Conservation (phyloP, 2,888 invertebrate genomes). For the Sabellastarte sp. region DNA sequence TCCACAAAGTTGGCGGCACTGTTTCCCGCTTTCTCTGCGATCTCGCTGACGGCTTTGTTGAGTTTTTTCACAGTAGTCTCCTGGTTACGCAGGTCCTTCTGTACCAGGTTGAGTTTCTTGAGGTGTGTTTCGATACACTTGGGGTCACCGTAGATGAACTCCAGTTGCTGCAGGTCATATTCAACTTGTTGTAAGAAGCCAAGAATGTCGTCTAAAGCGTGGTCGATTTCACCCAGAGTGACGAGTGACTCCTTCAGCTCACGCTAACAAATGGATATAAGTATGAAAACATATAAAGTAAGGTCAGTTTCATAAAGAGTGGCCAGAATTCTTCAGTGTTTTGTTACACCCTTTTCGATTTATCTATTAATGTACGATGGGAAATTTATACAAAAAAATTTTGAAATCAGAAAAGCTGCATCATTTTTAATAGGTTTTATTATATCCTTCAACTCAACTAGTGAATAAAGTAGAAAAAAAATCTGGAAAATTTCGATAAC, state of each 20-base stretch:
- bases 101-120: constrained; percentile 54
- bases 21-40: constrained; percentile 32
- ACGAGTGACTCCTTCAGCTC: constrained; percentile 51
- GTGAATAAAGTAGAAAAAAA: too few relatives aligned
- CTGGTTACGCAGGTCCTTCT: constrained; percentile 49
- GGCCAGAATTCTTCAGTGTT: too few relatives aligned
- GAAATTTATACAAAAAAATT: too few relatives aligned
- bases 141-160: constrained; percentile 52
- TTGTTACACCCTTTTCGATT: too few relatives aligned
- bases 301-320: too few relatives aligned
- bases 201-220: constrained; percentile 53
- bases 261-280: background rate
- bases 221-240: constrained; percentile 54
- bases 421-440: too few relatives aligned
- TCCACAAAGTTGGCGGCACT: background rate
- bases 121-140: constrained; percentile 56
- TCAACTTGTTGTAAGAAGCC: constrained; percentile 46
- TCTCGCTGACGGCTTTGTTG: constrained; percentile 49
- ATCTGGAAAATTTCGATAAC: too few relatives aligned
- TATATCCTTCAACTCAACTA: too few relatives aligned
- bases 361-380: too few relatives aligned
- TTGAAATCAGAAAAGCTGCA: too few relatives aligned
- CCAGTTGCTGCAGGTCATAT: constrained; percentile 44
- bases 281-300: too few relatives aligned
- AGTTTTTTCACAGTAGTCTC: constrained; percentile 36